A percentile compares a stretch with the other conserved stretches of the same genome.
Evolutionary conservation across 2,113 vertebrate species (phyloP).

Genomic region (Pantherophis guttatus): DNA sequence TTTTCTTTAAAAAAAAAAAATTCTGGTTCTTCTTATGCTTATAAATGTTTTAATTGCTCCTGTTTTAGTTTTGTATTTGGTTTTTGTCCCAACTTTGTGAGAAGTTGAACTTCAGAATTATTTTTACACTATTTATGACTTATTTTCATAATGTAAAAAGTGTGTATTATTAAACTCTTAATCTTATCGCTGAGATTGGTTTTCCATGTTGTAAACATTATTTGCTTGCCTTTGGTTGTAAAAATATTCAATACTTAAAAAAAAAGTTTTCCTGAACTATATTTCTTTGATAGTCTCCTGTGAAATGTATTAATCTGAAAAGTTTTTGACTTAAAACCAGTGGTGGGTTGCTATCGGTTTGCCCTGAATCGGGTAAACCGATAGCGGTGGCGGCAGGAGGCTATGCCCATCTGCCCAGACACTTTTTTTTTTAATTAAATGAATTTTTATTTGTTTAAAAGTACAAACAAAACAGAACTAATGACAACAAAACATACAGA

Average conservation of each 20-base stretch:
- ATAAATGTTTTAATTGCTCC: background rate
- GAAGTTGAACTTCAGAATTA: constrained; percentile 85
- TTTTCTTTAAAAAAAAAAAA: constrained; percentile 51
- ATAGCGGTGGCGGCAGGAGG: no score
- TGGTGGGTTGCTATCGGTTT: no score
- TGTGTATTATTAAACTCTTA: constrained; percentile 81
- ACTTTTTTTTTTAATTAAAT: no score
- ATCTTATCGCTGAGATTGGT: constrained; percentile 63
- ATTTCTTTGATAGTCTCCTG: background rate
- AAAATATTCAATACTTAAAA: background rate
- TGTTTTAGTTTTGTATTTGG: constrained; percentile 70
- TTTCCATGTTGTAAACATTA: constrained; percentile 63
- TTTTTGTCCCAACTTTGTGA: constrained; percentile 76
- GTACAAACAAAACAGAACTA: no score
- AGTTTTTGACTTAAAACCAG: background rate
- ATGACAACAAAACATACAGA: no score
- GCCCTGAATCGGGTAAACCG: no score
- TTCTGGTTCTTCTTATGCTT: constrained; percentile 48
- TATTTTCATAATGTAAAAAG: constrained; percentile 85
- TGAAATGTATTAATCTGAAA: background rate
- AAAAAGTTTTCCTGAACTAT: background rate
- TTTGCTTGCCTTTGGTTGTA: constrained; percentile 36
- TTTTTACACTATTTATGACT: constrained; percentile 88
- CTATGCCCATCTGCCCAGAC: no score
- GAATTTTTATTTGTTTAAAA: no score